Evolutionary conservation across 2,797 vertebrate genomes (phyloP).

Genomic region (Pantherophis alleghaniensis): DNA sequence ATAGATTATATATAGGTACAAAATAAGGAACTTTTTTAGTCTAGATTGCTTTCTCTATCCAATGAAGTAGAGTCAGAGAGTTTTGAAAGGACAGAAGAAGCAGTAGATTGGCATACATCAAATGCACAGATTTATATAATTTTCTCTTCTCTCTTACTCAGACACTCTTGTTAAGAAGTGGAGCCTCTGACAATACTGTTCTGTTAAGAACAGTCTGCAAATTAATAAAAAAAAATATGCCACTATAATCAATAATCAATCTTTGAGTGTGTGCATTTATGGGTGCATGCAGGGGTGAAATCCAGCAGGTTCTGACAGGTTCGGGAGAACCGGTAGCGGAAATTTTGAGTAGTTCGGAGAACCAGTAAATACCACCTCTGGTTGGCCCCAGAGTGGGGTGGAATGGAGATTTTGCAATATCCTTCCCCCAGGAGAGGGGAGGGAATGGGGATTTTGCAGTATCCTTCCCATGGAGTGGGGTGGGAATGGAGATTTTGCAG

Average conservation of each 20-base stretch:
- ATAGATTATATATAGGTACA: background rate
- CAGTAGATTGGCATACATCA: background rate
- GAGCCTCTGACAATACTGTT: background rate
- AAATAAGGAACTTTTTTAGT: background rate
- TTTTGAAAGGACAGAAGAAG: background rate
- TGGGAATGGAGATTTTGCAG: no score
- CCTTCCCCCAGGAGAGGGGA: no score
- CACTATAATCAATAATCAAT: background rate
- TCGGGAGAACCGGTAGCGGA: no score
- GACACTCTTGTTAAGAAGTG: background rate
- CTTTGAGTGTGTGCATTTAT: background rate
- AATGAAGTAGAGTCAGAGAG: background rate
- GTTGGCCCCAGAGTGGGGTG: no score
- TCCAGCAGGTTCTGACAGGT: no score
- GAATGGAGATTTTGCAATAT: no score
- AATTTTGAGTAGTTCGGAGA: no score
- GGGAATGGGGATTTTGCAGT: no score
- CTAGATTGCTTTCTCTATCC: background rate
- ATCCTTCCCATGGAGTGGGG: no score
- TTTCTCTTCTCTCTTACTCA: background rate
- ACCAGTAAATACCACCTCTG: no score
- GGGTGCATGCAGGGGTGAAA: no score
- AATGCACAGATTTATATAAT: background rate
- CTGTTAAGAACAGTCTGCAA: background rate
- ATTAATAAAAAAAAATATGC: background rate